Evolutionary conservation across 1,140 invertebrate species (phyloP), one percentile per base, ranked within the genome.

Genomic region (Holotrichia oblita): DNA sequence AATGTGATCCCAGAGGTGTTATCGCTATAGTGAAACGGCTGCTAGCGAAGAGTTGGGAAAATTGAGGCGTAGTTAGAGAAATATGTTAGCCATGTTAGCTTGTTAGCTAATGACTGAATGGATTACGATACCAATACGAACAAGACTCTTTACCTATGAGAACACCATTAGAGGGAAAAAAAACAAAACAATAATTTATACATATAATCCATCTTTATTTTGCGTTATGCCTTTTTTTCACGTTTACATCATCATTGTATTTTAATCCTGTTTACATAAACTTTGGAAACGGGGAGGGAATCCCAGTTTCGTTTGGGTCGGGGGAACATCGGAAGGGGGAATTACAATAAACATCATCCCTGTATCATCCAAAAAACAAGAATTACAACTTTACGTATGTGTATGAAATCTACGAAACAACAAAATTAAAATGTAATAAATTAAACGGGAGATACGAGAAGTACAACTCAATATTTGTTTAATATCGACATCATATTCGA

Each of bases 351-450:
- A 77, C 78, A 72, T 77, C 79, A 42, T 82, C 81, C 81, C 81
- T 82, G 81, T 82, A 82, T 81, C 74, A 78, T 82, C 81, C 81
- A 81, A 79, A 79, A 81, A 82, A 77, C 76, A 77, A 80, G 76
- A 77, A 78, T 42, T 55, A 55, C 48, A 55, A 55, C 7, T 55
- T 20, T 55, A 55, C 7, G 48, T 55, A 55, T 48, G 40, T 80
- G 59, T 81, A 79, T 73, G 48, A n/a, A n/a, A n/a, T n/a, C n/a
- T n/a, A n/a, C n/a, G n/a, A n/a, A n/a, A n/a, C n/a, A n/a, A n/a
- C n/a, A 76, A 20, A 75, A 34, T 34, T 34, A 34, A 34, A n/a
- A n/a, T n/a, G 27, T 34, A 34, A 34, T 34, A 1, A 4, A 34
- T 34, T n/a, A n/a, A n/a, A n/a, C n/a, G n/a, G n/a, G n/a, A n/a